Conservation (phyloP, 2,888 invertebrate species). For the Napeogenes sylphis region DNA sequence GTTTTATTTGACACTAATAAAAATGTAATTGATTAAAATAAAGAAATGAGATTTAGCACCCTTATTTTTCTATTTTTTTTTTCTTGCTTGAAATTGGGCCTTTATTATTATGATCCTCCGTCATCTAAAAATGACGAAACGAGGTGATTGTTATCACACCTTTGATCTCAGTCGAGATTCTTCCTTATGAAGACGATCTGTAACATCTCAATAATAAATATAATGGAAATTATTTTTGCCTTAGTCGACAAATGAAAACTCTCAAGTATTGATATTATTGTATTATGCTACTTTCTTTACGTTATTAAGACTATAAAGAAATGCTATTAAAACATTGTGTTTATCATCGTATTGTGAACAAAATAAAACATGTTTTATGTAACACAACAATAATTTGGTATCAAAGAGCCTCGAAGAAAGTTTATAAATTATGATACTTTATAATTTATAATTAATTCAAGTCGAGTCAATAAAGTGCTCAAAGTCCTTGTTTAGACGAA, state of each 20-base stretch:
- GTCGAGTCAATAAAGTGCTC: too few species aligned
- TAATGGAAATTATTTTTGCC: constrained; percentile 8
- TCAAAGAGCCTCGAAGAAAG: too few species aligned
- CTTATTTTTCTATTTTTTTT: background rate
- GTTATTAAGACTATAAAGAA: too few species aligned
- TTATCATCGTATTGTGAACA: too few species aligned
- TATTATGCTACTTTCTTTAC: background rate
- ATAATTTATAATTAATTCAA: too few species aligned
- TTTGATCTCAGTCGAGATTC: constrained; percentile 17
- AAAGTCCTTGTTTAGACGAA: too few species aligned
- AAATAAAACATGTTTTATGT: too few species aligned
- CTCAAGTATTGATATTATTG: background rate
- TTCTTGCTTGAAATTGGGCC: background rate
- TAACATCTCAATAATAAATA: constrained; percentile 15
- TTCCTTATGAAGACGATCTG: constrained; percentile 25
- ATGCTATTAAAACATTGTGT: too few species aligned
- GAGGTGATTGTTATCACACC: constrained; percentile 16
- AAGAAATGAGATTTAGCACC: background rate
- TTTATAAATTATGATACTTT: too few species aligned
- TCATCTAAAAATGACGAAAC: constrained; percentile 10
- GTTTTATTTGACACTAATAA: too few species aligned
- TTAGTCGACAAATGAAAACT: background rate
- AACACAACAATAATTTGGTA: too few species aligned
- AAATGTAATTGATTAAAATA: background rate
- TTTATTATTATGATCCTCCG: background rate